phyloP scores from a whole-genome alignment of 2,113 vertebrate genomes.

The Mohoua ochrocephala region DNA sequence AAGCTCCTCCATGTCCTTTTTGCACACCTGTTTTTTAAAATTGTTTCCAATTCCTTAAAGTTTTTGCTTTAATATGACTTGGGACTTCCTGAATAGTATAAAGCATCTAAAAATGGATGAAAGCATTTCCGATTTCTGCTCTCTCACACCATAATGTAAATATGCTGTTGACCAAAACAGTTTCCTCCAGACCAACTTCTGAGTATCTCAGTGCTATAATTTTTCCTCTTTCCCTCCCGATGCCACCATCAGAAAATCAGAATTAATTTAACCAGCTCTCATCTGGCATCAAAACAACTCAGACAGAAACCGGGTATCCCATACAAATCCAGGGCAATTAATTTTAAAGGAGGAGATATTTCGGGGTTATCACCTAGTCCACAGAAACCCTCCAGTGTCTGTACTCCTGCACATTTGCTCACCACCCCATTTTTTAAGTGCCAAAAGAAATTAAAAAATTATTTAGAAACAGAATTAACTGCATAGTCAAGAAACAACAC shows the following conservation, averaged over 20 bases:
- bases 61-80: background rate
- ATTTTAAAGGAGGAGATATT: background rate
- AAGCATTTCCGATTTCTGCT: background rate
- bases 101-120: rapidly evolving
- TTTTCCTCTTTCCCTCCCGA: background rate
- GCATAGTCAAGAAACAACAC: background rate
- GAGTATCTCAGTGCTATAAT: background rate
- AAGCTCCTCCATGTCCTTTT: background rate
- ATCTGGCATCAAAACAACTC: background rate
- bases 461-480: background rate
- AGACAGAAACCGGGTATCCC: background rate
- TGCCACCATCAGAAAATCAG: background rate
- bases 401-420: background rate
- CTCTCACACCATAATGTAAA: background rate
- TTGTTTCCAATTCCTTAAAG: background rate
- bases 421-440: background rate
- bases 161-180: background rate
- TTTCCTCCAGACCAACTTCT: background rate
- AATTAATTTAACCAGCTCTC: background rate
- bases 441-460: background rate
- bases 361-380: background rate
- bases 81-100: background rate
- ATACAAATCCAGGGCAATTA: background rate
- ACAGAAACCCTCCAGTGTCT: background rate
- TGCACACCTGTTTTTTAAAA: background rate